Evolutionary conservation across 2,113 vertebrate species (phyloP).

Genomic region (Recurvirostra avosetta): DNA sequence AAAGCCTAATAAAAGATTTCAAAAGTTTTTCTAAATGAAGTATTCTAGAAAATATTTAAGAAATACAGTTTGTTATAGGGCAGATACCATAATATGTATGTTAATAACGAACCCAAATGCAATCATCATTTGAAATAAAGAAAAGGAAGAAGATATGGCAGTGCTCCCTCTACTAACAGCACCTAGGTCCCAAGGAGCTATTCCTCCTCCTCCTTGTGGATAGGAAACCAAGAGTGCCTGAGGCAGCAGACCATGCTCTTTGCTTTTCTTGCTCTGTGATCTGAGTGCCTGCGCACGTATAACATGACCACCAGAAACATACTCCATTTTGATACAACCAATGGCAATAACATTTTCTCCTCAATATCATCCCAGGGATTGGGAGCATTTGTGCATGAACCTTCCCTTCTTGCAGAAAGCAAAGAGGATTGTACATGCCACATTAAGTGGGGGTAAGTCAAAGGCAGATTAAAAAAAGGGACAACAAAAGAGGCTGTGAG

Average conservation of each 20-base stretch:
- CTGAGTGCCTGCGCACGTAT: neutral
- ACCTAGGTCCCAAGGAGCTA: neutral
- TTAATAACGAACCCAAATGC: neutral
- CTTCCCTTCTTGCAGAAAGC: neutral
- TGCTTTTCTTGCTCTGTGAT: neutral
- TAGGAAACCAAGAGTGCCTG: accelerated
- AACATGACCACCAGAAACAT: accelerated
- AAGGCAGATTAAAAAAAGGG: neutral
- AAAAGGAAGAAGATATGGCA: neutral
- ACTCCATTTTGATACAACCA: accelerated
- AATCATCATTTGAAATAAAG: neutral
- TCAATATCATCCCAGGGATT: neutral
- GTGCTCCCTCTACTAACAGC: neutral
- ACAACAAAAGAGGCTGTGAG: neutral
- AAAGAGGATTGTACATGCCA: neutral
- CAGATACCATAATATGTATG: neutral
- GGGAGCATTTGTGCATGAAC: accelerated
- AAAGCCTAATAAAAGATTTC: neutral
- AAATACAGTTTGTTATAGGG: neutral
- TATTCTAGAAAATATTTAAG: neutral
- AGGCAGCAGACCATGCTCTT: neutral
- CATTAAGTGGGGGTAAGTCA: accelerated
- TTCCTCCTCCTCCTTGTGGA: neutral
- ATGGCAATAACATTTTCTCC: neutral
- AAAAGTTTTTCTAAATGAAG: neutral